These are phyloP conservation scores for Conus canariensis DNA, from an alignment of 2,888 invertebrate genomes.

Conservation along the genomic window DNA sequence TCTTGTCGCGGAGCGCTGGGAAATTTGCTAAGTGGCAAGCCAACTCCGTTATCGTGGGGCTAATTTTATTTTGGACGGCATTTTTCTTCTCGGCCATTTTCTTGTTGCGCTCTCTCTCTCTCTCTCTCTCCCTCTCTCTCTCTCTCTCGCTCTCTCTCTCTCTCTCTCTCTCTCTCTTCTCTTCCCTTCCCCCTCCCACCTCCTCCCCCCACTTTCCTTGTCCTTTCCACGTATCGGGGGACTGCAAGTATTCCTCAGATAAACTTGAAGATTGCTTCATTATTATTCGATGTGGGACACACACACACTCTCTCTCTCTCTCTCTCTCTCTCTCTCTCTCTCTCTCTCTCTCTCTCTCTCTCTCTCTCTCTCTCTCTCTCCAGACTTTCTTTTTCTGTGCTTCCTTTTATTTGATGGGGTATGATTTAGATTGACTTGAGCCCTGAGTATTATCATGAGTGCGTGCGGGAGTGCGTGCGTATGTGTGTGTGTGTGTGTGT, in stretches of 20 bases:
- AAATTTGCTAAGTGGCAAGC: constrained; percentile 39
- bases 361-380: no score
- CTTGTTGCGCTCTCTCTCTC: constrained; percentile 23
- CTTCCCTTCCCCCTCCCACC: no score
- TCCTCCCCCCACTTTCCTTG: no score
- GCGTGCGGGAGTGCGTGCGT: no score
- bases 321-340: not conserved
- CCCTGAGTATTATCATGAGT: no score
- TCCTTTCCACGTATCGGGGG: not conserved
- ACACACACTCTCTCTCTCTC: not conserved
- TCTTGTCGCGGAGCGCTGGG: constrained; percentile 37
- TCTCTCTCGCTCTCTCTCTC: no score
- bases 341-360: no score
- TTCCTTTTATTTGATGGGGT: no score
- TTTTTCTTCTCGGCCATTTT: constrained; percentile 34
- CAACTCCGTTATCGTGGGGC: constrained; percentile 16
- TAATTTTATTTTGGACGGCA: constrained; percentile 29
- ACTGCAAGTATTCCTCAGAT: not conserved
- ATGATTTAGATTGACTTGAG: no score
- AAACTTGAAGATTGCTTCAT: constrained; percentile 1
- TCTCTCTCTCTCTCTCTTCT: no score
- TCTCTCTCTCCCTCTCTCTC: not conserved
- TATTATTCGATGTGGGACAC: not conserved
- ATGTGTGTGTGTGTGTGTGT: no score
- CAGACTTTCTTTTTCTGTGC: no score